Evolutionary conservation across 2,888 invertebrate species (phyloP).

Genomic region (Byasa hedistus): DNA sequence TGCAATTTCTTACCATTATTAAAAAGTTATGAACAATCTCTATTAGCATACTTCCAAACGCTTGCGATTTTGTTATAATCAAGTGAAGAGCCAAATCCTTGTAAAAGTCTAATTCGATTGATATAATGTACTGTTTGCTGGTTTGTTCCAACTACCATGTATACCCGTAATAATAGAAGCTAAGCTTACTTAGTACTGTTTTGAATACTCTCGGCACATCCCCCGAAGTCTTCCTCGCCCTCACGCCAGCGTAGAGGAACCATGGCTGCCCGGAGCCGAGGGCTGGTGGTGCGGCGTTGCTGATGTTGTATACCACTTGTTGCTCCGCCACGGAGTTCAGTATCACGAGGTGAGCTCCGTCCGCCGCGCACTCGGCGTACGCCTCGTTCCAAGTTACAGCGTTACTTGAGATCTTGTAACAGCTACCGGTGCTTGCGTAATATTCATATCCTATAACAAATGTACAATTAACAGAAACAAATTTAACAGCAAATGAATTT

Average conservation of each 20-base stretch:
- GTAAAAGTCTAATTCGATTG: no score
- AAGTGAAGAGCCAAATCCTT: no score
- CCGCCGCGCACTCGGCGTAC: constrained; percentile 51
- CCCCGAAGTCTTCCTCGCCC: constrained; percentile 44
- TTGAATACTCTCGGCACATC: constrained; percentile 47
- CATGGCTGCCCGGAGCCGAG: constrained; percentile 33
- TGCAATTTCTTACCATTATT: no score
- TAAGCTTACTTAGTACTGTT: constrained; percentile 61
- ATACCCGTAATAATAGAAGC: no score
- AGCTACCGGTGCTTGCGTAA: constrained; percentile 48
- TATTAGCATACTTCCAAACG: no score
- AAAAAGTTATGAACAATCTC: no score
- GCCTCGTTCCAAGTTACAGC: constrained; percentile 58
- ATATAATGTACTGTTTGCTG: no score
- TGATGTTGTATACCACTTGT: constrained; percentile 42
- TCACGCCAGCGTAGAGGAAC: constrained; percentile 56
- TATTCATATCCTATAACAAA: constrained; percentile 47
- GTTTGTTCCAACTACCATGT: no score
- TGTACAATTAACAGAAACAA: no score
- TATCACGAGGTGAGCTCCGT: constrained; percentile 55
- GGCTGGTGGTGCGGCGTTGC: constrained; percentile 33
- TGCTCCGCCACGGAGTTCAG: constrained; percentile 55
- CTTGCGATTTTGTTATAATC: no score
- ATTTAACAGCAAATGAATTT: no score
- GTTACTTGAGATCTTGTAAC: constrained; percentile 51